Conservation (phyloP, 2,113 vertebrate genomes). For the Phylloscopus trochilus region DNA sequence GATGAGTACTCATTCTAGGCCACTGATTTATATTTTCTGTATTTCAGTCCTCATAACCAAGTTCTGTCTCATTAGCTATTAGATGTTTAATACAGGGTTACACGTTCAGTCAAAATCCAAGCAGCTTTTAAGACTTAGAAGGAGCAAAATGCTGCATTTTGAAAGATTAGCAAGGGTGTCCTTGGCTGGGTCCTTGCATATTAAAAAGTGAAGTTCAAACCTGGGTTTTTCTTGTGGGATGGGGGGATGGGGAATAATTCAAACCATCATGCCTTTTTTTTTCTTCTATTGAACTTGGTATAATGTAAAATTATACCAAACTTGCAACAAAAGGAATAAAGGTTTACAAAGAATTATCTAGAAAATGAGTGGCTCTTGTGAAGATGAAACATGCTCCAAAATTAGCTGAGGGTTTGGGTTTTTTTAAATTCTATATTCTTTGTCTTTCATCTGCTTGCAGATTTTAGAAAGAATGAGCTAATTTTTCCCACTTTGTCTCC, state of each 20-base stretch:
- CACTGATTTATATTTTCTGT: conserved; percentile 41
- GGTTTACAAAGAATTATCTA: conserved; percentile 29
- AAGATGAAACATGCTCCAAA: conserved; percentile 39
- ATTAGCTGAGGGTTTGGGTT: not conserved
- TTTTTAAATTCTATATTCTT: not conserved
- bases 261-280: not conserved
- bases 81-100: conserved; percentile 27
- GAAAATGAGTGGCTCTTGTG: conserved; percentile 2
- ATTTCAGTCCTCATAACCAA: conserved; percentile 16
- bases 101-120: not conserved
- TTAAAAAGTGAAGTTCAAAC: conserved; percentile 45
- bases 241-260: not conserved
- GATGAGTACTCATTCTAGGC: not conserved
- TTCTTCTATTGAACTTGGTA: not conserved
- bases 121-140: conserved; percentile 23
- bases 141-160: conserved; percentile 29
- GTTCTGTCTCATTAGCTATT: conserved; percentile 11
- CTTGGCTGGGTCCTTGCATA: conserved; percentile 52
- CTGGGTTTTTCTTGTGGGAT: not conserved
- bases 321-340: conserved; percentile 10
- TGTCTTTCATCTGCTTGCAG: conserved; percentile 1
- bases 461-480: conserved; percentile 12
- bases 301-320: conserved; percentile 8
- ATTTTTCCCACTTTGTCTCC: not conserved
- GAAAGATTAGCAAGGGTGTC: conserved; percentile 29